phyloP scores from a whole-genome alignment of 2,113 vertebrate genomes.

The Semicossyphus pulcher region DNA sequence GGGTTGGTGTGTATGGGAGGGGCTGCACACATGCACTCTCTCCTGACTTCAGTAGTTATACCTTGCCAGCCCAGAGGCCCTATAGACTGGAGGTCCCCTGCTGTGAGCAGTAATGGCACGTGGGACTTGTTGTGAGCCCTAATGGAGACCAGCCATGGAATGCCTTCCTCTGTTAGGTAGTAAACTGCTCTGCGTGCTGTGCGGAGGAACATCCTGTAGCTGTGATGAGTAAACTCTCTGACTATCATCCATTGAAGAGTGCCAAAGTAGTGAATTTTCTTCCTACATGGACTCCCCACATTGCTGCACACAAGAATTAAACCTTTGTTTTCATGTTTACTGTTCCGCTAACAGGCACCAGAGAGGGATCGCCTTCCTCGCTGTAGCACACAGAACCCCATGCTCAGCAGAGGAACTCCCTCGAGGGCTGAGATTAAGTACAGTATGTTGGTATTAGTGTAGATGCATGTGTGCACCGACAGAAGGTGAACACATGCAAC shows the following conservation, averaged over 20 bases:
- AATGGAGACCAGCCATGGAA: constrained; percentile 77
- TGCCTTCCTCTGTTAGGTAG: constrained; percentile 63
- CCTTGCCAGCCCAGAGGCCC: constrained; percentile 48
- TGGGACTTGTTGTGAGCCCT: constrained; percentile 71
- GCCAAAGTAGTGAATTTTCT: neutral
- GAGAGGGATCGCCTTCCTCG: neutral
- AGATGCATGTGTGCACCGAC: constrained; percentile 14
- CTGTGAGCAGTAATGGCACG: constrained; percentile 67
- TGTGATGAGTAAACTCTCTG: constrained; percentile 25
- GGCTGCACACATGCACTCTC: constrained; percentile 20
- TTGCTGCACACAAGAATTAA: neutral
- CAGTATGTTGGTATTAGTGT: constrained; percentile 30
- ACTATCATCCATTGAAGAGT: constrained; percentile 30
- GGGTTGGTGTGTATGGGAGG: constrained; percentile 33
- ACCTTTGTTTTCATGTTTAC: neutral
- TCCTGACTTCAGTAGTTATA: constrained; percentile 42
- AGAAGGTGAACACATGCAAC: constrained; percentile 18
- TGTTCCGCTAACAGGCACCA: constrained; percentile 19
- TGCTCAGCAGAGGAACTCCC: constrained; percentile 34
- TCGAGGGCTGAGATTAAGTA: constrained; percentile 23
- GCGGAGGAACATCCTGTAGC: constrained; percentile 52
- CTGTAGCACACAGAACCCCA: constrained; percentile 14
- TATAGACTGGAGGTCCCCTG: constrained; percentile 44
- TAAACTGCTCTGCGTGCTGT: constrained; percentile 41
- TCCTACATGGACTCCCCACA: neutral